Percentiles rank a stretch among this genome's conserved stretches.
Conservation (phyloP, 2,797 vertebrate genomes). For the Fratercula arctica region DNA sequence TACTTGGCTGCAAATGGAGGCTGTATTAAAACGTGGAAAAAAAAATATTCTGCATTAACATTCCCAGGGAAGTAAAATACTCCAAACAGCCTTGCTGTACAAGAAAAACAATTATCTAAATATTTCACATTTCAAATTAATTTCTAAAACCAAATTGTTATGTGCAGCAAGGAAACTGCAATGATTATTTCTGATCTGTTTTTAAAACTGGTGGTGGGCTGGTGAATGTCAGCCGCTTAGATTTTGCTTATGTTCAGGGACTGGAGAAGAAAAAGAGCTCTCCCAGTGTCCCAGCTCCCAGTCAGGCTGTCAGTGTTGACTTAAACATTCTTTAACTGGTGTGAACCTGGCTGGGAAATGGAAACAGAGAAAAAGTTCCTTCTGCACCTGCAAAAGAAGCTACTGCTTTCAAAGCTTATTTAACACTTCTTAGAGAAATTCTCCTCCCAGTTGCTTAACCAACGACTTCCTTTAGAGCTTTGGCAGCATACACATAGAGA, state of each 20-base stretch:
- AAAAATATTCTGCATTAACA: not conserved
- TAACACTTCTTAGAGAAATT: not conserved
- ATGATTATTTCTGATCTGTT: not conserved
- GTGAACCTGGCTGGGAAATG: not conserved
- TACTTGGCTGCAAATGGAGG: not conserved
- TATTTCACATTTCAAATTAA: not conserved
- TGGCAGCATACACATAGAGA: not conserved
- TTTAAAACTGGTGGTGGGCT: not conserved
- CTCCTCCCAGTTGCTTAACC: not conserved
- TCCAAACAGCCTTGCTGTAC: not conserved
- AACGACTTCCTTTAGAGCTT: not conserved
- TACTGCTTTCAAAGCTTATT: not conserved
- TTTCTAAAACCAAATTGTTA: not conserved
- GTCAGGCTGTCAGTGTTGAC: not conserved
- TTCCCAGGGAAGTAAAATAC: not conserved
- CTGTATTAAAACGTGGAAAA: not conserved
- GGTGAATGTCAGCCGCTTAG: not conserved
- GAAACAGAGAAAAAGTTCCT: not conserved
- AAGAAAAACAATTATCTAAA: not conserved
- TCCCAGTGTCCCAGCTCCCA: not conserved
- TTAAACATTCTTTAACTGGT: not conserved
- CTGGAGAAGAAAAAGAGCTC: not conserved
- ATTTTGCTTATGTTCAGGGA: not conserved
- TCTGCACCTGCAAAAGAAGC: constrained; percentile 15
- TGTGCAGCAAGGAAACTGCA: not conserved